These are phyloP conservation scores for Pygocentrus nattereri DNA, from an alignment of 2,797 vertebrate genomes.

Conservation along the genomic window DNA sequence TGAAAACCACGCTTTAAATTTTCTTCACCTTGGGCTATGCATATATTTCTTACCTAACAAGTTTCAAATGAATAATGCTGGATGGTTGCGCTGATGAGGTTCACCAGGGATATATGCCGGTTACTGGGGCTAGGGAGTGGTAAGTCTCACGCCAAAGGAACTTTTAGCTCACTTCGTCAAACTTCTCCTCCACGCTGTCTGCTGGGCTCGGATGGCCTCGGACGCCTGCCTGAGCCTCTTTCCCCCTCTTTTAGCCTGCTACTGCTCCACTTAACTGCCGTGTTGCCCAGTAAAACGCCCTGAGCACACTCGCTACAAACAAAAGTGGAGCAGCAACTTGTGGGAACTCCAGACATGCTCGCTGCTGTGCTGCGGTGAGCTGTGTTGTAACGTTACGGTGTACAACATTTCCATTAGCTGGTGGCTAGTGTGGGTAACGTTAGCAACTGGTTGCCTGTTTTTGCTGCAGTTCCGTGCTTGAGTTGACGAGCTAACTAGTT, in stretches of 20 bases:
- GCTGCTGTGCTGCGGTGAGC: neutral
- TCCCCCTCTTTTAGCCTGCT: neutral
- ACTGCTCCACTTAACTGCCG: neutral
- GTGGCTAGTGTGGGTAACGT: neutral
- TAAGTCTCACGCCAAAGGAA: conserved; percentile 67
- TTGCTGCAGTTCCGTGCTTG: neutral
- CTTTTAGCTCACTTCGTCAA: conserved; percentile 52
- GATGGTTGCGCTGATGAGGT: conserved; percentile 84
- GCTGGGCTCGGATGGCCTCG: neutral
- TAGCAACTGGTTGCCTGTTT: neutral
- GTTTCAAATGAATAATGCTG: conserved; percentile 75
- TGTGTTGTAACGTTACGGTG: neutral
- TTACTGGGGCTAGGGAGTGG: conserved; percentile 82
- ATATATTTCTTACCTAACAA: conserved; percentile 25
- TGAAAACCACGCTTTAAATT: conserved; percentile 50
- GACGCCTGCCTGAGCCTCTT: neutral
- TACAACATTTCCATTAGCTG: neutral
- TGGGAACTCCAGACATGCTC: neutral
- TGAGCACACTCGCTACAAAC: neutral
- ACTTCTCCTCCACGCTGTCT: conserved; percentile 16
- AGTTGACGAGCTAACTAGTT: neutral
- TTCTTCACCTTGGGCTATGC: neutral
- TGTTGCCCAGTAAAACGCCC: neutral
- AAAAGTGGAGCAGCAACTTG: conserved; percentile 13
- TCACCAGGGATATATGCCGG: conserved; percentile 82